These are phyloP conservation scores for Pterostichus madidus DNA, from an alignment of 2,888 invertebrate genomes.

Conservation along the genomic window DNA sequence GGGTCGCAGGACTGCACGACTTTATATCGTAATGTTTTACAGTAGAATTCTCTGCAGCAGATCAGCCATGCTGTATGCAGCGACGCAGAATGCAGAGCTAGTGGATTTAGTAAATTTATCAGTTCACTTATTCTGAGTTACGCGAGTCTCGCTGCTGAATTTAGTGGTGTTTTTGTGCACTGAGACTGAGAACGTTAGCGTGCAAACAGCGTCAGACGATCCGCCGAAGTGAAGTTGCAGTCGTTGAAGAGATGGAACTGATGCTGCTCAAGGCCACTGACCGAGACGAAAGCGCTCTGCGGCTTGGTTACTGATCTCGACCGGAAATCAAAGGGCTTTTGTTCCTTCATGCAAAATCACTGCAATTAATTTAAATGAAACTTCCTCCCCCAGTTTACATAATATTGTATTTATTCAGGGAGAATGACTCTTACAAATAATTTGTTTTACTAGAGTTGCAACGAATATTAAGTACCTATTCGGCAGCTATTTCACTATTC, in stretches of 20 bases:
- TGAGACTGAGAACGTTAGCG: conserved; percentile 1
- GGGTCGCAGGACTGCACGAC: neutral
- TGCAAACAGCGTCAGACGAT: neutral
- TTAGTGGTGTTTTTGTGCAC: conserved; percentile 27
- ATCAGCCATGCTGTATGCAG: conserved; percentile 6
- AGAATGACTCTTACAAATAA: no score
- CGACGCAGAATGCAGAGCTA: conserved; percentile 5
- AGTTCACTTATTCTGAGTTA: conserved; percentile 44
- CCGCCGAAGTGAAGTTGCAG: conserved; percentile 7
- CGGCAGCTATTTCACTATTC: no score
- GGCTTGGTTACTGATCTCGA: neutral
- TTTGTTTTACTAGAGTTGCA: no score
- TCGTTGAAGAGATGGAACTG: conserved; percentile 4
- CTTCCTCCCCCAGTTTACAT: neutral
- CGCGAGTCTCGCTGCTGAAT: conserved; percentile 10
- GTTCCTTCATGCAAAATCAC: neutral
- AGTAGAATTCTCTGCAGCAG: conserved; percentile 7
- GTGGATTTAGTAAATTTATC: conserved; percentile 42
- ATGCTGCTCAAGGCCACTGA: conserved; percentile 12
- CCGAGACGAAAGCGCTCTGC: neutral
- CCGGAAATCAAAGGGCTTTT: conserved; percentile 8
- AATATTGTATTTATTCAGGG: neutral
- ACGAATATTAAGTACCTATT: no score
- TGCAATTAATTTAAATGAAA: neutral
- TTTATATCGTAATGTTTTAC: conserved; percentile 4